A percentile compares a stretch with the other conserved stretches of the same genome.
Conservation (phyloP, 2,113 vertebrate genomes). For the Megalops atlanticus region DNA sequence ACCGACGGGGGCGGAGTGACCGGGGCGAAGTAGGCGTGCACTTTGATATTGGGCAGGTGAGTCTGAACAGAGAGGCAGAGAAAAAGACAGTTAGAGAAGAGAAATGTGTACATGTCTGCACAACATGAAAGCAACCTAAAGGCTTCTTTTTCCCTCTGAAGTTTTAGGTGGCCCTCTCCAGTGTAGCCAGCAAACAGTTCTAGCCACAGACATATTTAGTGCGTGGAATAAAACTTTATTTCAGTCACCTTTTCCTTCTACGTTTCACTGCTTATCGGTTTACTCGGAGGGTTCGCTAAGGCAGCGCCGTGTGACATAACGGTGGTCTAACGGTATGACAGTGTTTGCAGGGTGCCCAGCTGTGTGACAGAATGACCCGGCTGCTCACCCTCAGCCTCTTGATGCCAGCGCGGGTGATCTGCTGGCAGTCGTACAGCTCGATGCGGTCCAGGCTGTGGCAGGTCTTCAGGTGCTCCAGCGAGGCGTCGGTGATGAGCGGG, state of each 20-base stretch:
- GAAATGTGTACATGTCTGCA: neutral
- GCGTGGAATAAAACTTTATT: conserved; percentile 2
- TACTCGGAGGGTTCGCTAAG: too few relatives aligned
- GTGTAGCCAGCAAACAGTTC: too few relatives aligned
- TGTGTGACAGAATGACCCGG: neutral
- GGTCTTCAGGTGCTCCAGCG: conserved; percentile 95
- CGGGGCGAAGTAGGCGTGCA: conserved; percentile 98
- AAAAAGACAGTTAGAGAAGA: neutral
- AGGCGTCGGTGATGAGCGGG: conserved; percentile 90
- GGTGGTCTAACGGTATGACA: neutral
- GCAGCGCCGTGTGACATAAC: too few relatives aligned
- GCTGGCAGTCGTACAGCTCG: conserved; percentile 98
- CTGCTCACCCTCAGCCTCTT: conserved; percentile 92
- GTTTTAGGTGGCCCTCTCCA: too few relatives aligned
- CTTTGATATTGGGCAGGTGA: conserved; percentile 97
- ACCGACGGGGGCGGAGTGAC: conserved; percentile 96
- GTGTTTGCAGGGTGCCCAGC: neutral
- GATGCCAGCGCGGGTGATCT: conserved; percentile 95
- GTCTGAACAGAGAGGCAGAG: conserved; percentile 73
- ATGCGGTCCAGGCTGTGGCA: conserved; percentile 97
- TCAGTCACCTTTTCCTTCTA: too few relatives aligned
- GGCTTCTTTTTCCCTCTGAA: too few relatives aligned
- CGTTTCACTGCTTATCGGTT: too few relatives aligned
- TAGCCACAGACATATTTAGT: conserved; percentile 17
- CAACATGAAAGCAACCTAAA: neutral